Base-by-base conservation (phyloP, 2,888 invertebrate genomes). In the Chrysolina americana region DNA sequence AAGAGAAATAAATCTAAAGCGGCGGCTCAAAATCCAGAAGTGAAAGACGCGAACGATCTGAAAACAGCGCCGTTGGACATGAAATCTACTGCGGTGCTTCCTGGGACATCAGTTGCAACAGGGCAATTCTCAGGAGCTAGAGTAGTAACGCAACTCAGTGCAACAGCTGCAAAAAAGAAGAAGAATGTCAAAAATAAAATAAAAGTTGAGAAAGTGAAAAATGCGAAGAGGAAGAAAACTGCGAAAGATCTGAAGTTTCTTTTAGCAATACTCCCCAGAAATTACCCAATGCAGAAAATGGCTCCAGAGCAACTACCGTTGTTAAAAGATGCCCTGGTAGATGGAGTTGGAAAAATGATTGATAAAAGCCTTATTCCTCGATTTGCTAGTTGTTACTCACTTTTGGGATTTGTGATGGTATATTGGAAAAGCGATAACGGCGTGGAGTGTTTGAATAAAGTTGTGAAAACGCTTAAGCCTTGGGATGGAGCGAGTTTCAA, bases 401-500 rank as follows among this genome's bases (percentile, higher is more conserved):
- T 1, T 2, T 19, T 19, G 19, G 50, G 50, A 17, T 15, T 10
- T 9, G 6, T 59, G 13, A 17, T 59, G 13, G 2, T 36, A 28
- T n/a, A 36, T 28, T 59, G 28, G 6, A 17, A 36, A 15, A 28
- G 36, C n/a, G 59, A 59, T 15, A 28, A 6, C n/a, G 9, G 28
- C 6, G 2, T 36, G 59, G 36, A 28, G 17, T 59, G 28, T 23
- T 59, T 23, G 9, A 21, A 5, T 10, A 56, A 21, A 11, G 19
- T 21, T 10, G 19, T 23, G 21, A 9, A 59, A 59, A 59, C 28
- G 9, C n/a, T 59, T 2, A 1, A 59, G n/a, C 59, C 59, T 36
- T 59, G 59, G 59, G 59, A 59, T 9, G 59, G 59, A n/a, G 59
- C 59, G 2, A n/a, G 15, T 28, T 59, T 59, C n/a, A 59, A 11